These are phyloP conservation scores for Zaprionus obscuricornis DNA, from an alignment of 2,888 invertebrate species.

Conservation along the genomic window DNA sequence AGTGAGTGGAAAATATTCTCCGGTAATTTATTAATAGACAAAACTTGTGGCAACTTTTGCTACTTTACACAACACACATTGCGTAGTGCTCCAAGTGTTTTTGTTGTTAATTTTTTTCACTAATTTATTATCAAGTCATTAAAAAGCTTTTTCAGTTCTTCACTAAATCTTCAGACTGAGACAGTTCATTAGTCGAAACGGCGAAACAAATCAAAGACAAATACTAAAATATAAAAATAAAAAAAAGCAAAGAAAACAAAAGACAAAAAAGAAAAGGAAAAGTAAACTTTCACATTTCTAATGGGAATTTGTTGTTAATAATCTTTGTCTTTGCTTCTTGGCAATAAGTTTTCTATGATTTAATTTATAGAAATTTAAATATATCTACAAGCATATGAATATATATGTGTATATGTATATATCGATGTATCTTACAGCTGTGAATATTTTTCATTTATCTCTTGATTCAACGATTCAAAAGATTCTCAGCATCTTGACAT, in stretches of 20 bases:
- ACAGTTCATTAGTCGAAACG: constrained; percentile 71
- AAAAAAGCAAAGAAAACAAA: constrained; percentile 1
- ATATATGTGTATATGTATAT: background rate
- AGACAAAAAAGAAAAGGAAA: constrained; percentile 54
- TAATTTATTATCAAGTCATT: constrained; percentile 36
- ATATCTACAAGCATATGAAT: constrained; percentile 19
- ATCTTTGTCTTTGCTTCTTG: constrained; percentile 22
- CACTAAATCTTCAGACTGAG: constrained; percentile 35
- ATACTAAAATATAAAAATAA: background rate
- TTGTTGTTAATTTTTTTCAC: no score
- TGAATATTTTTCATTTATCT: constrained; percentile 27
- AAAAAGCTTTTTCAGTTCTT: constrained; percentile 26
- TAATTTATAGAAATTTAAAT: constrained; percentile 65
- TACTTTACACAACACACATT: no score
- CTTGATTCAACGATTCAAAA: no score
- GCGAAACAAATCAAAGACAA: constrained; percentile 13
- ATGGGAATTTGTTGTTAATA: constrained; percentile 34
- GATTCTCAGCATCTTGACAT: no score
- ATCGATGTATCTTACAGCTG: no score
- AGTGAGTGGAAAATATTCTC: no score
- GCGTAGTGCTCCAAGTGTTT: no score
- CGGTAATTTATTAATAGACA: no score
- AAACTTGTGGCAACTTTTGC: no score
- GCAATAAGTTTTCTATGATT: constrained; percentile 58
- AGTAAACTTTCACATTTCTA: constrained; percentile 74